Percentiles rank a stretch among this genome's conserved stretches.
These are phyloP conservation scores for Calameuta idolon DNA, from an alignment of 2,888 invertebrate genomes.

Conservation along the genomic window DNA sequence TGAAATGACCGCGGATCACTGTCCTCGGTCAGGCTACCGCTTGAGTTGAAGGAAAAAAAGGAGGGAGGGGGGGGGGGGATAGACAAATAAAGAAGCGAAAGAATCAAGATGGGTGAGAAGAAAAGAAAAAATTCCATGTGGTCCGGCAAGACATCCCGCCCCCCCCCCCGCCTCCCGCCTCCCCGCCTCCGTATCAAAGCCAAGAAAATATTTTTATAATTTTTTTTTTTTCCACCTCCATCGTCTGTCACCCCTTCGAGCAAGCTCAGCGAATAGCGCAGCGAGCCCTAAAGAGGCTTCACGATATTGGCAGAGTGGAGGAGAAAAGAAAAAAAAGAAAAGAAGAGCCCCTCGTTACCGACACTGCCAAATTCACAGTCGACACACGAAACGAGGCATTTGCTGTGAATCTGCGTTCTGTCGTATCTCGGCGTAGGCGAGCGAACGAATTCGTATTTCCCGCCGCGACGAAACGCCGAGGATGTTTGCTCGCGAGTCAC, in stretches of 20 bases:
- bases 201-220: background rate
- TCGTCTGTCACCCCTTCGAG: background rate
- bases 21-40: conserved; percentile 39
- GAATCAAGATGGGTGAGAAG: background rate
- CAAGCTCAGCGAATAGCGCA: background rate
- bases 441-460: background rate
- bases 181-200: background rate
- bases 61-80: conserved; percentile 5
- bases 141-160: conserved; percentile 16
- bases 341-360: too few relatives aligned
- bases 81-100: conserved; percentile 10
- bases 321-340: too few relatives aligned
- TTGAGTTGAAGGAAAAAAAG: conserved; percentile 31
- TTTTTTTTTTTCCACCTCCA: background rate
- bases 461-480: background rate
- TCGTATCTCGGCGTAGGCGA: background rate
- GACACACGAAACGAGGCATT: too few relatives aligned
- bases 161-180: background rate
- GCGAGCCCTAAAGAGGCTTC: background rate
- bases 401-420: too few relatives aligned
- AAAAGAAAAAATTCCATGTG: background rate
- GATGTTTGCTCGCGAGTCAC: conserved; percentile 24
- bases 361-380: background rate
- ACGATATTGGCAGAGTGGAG: too few relatives aligned
- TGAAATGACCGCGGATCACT: conserved; percentile 54